phyloP scores from a whole-genome alignment of 2,888 invertebrate species.

The Cremastinae sp. region DNA sequence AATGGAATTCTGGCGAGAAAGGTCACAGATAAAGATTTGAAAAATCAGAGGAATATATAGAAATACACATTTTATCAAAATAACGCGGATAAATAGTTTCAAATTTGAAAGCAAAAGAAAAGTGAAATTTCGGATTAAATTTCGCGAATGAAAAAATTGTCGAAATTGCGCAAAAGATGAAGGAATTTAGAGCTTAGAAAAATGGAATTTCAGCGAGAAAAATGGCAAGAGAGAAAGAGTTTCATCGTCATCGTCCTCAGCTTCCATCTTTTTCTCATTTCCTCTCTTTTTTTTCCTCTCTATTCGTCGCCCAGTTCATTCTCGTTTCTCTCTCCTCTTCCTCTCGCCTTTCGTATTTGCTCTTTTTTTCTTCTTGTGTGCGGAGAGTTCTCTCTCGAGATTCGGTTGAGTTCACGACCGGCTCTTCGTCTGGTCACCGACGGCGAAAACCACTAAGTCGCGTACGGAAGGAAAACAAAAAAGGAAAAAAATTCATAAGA shows the following conservation, averaged over 20 bases:
- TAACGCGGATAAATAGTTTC: no score
- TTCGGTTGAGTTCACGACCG: constrained; percentile 20
- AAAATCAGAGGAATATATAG: no score
- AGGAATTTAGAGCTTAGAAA: no score
- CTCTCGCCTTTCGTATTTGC: neutral
- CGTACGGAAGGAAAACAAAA: constrained; percentile 21
- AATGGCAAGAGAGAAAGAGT: no score
- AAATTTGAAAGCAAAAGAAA: no score
- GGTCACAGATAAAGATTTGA: no score
- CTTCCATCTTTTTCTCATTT: neutral
- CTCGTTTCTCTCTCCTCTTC: constrained; percentile 38
- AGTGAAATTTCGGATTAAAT: no score
- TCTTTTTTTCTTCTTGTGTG: constrained; percentile 33
- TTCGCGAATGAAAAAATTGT: no score
- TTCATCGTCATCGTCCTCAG: constrained; percentile 11
- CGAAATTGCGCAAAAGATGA: no score
- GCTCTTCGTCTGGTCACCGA: constrained; percentile 18
- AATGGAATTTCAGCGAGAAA: no score
- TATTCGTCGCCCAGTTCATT: neutral
- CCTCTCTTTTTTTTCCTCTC: constrained; percentile 33
- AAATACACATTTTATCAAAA: no score
- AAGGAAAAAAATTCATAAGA: constrained; percentile 14
- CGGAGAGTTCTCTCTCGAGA: constrained; percentile 27
- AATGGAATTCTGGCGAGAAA: no score
- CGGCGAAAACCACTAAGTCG: constrained; percentile 37